Percentiles rank a stretch among this genome's conserved stretches.
Evolutionary conservation across 2,113 vertebrate species (phyloP).

Genomic region (Alligator mississippiensis): DNA sequence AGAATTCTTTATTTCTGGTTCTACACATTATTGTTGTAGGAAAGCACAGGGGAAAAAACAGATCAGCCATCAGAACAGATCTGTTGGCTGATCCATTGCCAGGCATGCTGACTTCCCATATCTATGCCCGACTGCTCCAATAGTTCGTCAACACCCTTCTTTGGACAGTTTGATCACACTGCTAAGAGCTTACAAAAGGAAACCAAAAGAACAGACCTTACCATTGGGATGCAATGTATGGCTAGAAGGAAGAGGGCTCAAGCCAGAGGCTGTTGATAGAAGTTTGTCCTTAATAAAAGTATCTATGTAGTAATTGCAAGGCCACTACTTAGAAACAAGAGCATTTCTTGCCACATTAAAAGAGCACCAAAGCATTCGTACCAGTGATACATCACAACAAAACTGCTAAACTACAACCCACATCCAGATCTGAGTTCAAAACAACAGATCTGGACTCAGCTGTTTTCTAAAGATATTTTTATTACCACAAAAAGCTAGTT

Average conservation of each 20-base stretch:
- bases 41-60: no score
- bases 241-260: background rate
- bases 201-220: background rate
- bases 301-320: background rate
- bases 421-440: conserved; percentile 11
- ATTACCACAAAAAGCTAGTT: conserved; percentile 57
- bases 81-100: no score
- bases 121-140: background rate
- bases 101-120: background rate
- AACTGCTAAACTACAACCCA: conserved; percentile 25
- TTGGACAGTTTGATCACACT: background rate
- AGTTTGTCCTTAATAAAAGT: background rate
- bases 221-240: background rate
- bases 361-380: background rate
- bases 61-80: no score
- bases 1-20: no score
- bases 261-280: background rate
- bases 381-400: background rate
- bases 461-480: conserved; percentile 13
- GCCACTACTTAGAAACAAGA: background rate
- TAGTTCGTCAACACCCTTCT: background rate
- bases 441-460: conserved; percentile 41
- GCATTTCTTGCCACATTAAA: background rate
- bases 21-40: no score
- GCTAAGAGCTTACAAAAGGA: background rate